A percentile compares a stretch with the other conserved stretches of the same genome.
phyloP scores from a whole-genome alignment of 2,888 invertebrate genomes.

The Eumacrocentrus americanus region DNA sequence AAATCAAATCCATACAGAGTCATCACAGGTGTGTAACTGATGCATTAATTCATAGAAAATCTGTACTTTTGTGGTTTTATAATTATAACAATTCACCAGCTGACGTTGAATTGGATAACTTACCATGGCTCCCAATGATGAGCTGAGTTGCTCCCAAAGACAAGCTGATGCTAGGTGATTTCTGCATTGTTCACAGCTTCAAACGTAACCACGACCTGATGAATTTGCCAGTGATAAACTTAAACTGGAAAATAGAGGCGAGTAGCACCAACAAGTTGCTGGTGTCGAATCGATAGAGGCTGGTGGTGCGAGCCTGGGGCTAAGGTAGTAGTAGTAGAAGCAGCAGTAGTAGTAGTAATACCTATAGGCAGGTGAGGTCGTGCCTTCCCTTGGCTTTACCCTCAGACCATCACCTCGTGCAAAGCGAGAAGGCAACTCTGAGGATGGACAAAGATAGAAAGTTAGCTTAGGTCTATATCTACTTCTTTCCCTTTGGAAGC shows the following conservation, averaged over 20 bases:
- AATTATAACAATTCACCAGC: no score
- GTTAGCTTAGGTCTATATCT: background rate
- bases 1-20: no score
- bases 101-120: no score
- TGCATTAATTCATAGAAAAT: no score
- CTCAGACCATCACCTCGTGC: background rate
- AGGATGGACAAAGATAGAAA: no score
- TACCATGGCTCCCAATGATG: no score
- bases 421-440: conserved; percentile 10
- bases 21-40: no score
- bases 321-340: no score
- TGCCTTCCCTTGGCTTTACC: conserved; percentile 36
- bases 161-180: background rate
- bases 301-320: conserved; percentile 47
- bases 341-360: conserved; percentile 26
- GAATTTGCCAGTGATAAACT: no score
- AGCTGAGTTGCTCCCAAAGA: no score
- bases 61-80: no score
- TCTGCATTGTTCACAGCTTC: background rate
- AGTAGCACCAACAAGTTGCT: conserved; percentile 57
- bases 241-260: conserved; percentile 13
- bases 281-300: conserved; percentile 59
- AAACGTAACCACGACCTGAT: background rate
- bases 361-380: conserved; percentile 47
- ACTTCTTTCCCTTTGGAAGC: background rate